These are phyloP conservation scores for Heliconius nattereri DNA, from an alignment of 1,140 invertebrate species.

Conservation along the genomic window DNA sequence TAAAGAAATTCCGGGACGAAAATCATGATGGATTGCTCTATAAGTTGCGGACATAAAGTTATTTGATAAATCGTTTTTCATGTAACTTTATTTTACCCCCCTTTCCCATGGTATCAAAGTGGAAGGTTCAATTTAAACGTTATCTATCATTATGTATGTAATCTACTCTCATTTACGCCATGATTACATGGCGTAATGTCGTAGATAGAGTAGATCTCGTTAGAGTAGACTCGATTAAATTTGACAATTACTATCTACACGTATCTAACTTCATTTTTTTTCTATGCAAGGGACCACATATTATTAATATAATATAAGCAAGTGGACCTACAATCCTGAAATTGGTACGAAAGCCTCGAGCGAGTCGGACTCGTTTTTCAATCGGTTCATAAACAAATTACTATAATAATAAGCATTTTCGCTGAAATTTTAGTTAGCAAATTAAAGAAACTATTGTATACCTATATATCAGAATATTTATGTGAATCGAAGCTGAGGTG, in stretches of 20 bases:
- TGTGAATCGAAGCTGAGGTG: neutral
- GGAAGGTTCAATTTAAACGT: neutral
- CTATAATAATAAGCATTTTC: too few species aligned
- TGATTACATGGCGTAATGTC: too few species aligned
- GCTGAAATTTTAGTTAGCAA: neutral
- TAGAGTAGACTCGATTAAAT: neutral
- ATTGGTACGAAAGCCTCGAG: too few species aligned
- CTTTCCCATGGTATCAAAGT: neutral
- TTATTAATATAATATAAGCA: too few species aligned
- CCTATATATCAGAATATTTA: neutral
- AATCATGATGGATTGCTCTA: constrained; percentile 28
- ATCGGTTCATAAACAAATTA: too few species aligned
- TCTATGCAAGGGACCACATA: too few species aligned
- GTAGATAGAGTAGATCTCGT: too few species aligned
- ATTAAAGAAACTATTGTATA: neutral
- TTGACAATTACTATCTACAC: neutral
- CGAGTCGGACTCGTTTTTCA: too few species aligned
- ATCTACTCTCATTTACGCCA: neutral
- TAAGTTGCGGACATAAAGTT: constrained; percentile 25
- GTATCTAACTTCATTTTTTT: too few species aligned
- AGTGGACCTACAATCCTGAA: too few species aligned
- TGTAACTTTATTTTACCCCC: constrained; percentile 16
- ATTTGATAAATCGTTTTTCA: constrained; percentile 31
- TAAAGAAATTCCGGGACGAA: constrained; percentile 24
- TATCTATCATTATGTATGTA: neutral